Base-by-base conservation (phyloP, 2,113 vertebrate genomes). In the Crypturellus undulatus region DNA sequence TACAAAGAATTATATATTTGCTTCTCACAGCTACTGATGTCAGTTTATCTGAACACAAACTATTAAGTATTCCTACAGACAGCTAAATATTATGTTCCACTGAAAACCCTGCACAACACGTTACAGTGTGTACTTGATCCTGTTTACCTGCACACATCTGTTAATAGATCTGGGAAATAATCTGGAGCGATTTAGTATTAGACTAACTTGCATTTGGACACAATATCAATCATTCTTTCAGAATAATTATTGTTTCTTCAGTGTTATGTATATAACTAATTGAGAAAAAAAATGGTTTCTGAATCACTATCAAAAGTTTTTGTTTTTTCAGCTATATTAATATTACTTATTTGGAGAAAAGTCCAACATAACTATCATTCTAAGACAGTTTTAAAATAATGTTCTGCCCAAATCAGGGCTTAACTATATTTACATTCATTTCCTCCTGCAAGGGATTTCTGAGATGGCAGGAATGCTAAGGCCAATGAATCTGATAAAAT, bases 301-400 rank as follows among this genome's bases (percentile, higher is more conserved):
- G 75, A 72, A 22, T 87, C 75, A 88, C 10, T 79, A 25, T 62
- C 42, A 79, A 81, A 94, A 84, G 25, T 77, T 80, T 88, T 79
- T 75, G 80, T 28, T 40, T 34, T 32, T 13, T 90, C 34, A 92
- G 20, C 32, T 62, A 81, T 67, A 68, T 67, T 79, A 84, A 47
- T 65, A 79, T 54, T 89, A 80, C 36, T 75, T 52, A 69, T 34
- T 69, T 6, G 54, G 32, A 75, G 77, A 96, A 88, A 84, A 71
- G 45, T 54, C 17, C 88, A 92, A 89, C 17, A 59, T 24, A 8
- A 76, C 70, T 84, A 26, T 60, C 24, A 81, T 80, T 91, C 68
- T 69, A 94, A 88, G 65, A 11, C 18, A 70, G 25, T 88, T 94
- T 93, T 75, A 86, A 90, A 51, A 77, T 75, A 64, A 91, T 79